These are phyloP conservation scores for Myripristis jacobus DNA, from an alignment of 2,797 vertebrate genomes.

Conservation along the genomic window DNA sequence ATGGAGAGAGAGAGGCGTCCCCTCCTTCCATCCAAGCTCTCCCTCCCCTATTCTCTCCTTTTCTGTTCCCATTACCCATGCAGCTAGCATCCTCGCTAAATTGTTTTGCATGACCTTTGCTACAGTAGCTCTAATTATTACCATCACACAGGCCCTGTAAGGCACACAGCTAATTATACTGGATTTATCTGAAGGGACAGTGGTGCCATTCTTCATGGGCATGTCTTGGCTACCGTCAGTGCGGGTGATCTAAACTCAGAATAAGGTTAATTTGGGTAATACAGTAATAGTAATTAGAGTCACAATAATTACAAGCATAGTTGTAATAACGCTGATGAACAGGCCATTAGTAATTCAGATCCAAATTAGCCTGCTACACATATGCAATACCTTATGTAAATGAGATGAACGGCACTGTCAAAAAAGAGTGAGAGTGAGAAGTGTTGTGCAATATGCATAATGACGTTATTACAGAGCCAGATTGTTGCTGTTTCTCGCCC, in stretches of 20 bases:
- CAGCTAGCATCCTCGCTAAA: conserved; percentile 88
- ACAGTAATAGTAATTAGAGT: conserved; percentile 80
- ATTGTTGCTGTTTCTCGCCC: conserved; percentile 64
- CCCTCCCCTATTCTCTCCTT: conserved; percentile 19
- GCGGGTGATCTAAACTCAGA: conserved; percentile 88
- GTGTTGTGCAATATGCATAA: conserved; percentile 56
- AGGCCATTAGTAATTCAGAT: conserved; percentile 66
- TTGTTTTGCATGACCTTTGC: conserved; percentile 91
- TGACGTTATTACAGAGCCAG: conserved; percentile 58
- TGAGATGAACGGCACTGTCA: conserved; percentile 47
- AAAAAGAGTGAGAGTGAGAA: conserved; percentile 36
- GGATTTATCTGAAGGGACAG: conserved; percentile 94
- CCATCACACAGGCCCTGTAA: conserved; percentile 90
- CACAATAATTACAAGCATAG: conserved; percentile 75
- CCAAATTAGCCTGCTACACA: conserved; percentile 51
- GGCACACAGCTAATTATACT: conserved; percentile 92
- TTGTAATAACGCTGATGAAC: conserved; percentile 73
- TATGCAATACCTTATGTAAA: conserved; percentile 59
- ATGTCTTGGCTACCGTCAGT: conserved; percentile 88
- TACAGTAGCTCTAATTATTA: conserved; percentile 93
- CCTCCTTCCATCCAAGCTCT: conserved; percentile 11
- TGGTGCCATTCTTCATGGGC: conserved; percentile 89
- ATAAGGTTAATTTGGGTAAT: conserved; percentile 93
- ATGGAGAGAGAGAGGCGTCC: conserved; percentile 32
- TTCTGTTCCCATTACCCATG: conserved; percentile 81